phyloP scores from a whole-genome alignment of 2,113 vertebrate genomes.

The Cyprinodon brontotheroides region DNA sequence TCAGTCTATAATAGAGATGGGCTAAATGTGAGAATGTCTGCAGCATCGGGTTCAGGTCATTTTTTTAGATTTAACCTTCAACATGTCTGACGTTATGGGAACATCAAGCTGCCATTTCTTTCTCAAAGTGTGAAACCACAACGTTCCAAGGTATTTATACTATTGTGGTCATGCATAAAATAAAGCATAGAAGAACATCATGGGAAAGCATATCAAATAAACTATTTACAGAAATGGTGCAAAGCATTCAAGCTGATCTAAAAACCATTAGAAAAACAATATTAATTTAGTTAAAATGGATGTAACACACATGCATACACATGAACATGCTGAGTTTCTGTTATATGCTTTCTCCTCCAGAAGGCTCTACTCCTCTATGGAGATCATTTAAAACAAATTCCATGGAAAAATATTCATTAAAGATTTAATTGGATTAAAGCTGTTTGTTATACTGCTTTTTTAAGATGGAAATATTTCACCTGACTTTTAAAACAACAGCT shows the following conservation, averaged over 20 bases:
- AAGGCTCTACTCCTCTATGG: too few species aligned
- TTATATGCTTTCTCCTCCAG: too few species aligned
- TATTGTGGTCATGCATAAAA: too few species aligned
- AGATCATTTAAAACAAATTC: too few species aligned
- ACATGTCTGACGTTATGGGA: background rate
- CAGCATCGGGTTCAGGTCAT: background rate
- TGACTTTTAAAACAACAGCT: background rate
- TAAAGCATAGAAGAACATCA: background rate
- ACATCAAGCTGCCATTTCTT: background rate
- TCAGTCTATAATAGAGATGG: background rate
- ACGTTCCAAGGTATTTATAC: background rate
- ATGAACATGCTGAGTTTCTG: too few species aligned
- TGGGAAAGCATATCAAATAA: background rate
- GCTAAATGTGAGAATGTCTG: background rate
- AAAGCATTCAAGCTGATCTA: too few species aligned
- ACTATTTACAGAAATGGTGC: too few species aligned
- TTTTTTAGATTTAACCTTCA: background rate
- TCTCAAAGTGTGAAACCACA: background rate
- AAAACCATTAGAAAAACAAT: too few species aligned
- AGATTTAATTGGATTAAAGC: too few species aligned
- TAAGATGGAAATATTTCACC: background rate
- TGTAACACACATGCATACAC: too few species aligned
- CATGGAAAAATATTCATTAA: too few species aligned
- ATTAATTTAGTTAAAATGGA: too few species aligned
- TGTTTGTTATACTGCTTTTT: background rate